Evolutionary conservation across 2,797 vertebrate genomes (phyloP), one percentile per base, ranked within the genome.

Genomic region (Botia kubotai): DNA sequence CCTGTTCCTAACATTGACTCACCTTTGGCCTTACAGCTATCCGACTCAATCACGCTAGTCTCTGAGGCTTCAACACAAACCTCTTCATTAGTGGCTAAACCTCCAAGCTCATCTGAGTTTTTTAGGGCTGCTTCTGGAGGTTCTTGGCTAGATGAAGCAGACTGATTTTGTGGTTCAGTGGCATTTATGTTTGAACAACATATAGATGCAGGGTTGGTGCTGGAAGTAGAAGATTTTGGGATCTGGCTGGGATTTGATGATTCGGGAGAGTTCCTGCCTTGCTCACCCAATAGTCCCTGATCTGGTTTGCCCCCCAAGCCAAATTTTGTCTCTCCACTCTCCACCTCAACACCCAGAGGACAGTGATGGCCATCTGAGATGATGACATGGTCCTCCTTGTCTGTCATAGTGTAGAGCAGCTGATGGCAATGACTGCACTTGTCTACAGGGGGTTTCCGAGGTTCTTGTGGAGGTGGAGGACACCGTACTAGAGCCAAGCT

Each of bases 341-440:
- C 91, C 14, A 94, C 87, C 2, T 94, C 94, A 50, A 95, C 91
- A 0, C 95, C 95, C 0, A 96, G 83, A 0, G 95, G 96, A 86
- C 98, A 99, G 85, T 94, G 97, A 83, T 99, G 98, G 63, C 93
- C 95, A 80, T 99, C 98, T 1, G 98, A 99, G 92, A 99, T 99
- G 84, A 99, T 98, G 75, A 99, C 98, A 0, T 99, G 98, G 87
- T 99, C 98, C 88, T 99, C 98, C 86, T 98, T 98, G 92, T 99
- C 98, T 0, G 92, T 99, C 98, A 99, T 99, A 4, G 97, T 99
- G 90, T 96, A 98, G 3, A 99, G 92, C 78, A 97, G 95, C 87
- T 99, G 97, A 85, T 98, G 94, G 87, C 98, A 99, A 77, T 97
- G 96, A 77, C 94, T 92, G 84, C 98, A 99, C 77, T 97, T 96